Evolutionary conservation across 2,888 invertebrate genomes (phyloP).

Genomic region (Hemaris fuciformis): DNA sequence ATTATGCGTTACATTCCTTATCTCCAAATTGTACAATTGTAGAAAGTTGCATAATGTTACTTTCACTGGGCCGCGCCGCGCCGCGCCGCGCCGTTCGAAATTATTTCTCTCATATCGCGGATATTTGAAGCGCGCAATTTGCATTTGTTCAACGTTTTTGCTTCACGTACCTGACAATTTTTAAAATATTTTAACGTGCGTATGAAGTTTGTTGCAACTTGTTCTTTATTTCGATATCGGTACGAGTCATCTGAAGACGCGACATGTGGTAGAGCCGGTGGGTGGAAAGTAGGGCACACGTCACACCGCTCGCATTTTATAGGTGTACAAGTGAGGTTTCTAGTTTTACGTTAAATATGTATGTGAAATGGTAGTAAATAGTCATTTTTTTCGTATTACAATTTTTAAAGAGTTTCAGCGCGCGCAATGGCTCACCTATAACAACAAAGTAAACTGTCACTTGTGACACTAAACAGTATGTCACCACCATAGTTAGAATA

Average conservation of each 20-base stretch:
- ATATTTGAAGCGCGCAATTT: slow-evolving; percentile 63
- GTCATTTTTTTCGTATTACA: slow-evolving; percentile 3
- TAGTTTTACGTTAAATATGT: slow-evolving; percentile 49
- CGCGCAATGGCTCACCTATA: neutral
- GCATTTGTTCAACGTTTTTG: slow-evolving; percentile 59
- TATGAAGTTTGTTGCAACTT: slow-evolving; percentile 36
- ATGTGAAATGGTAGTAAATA: slow-evolving; percentile 30
- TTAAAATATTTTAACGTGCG: neutral
- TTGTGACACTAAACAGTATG: no score
- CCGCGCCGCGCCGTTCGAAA: slow-evolving; percentile 47
- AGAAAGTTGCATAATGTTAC: slow-evolving; percentile 80
- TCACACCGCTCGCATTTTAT: slow-evolving; percentile 77
- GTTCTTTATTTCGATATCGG: slow-evolving; percentile 44
- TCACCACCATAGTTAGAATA: no score
- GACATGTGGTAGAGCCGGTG: slow-evolving; percentile 66
- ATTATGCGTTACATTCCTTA: slow-evolving; percentile 35
- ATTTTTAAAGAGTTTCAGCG: neutral
- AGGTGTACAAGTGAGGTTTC: slow-evolving; percentile 61
- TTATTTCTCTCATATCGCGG: slow-evolving; percentile 64
- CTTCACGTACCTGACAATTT: slow-evolving; percentile 49
- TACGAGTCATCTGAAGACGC: slow-evolving; percentile 50
- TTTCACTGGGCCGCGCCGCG: slow-evolving; percentile 70
- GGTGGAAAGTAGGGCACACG: slow-evolving; percentile 75
- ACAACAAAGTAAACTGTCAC: neutral
- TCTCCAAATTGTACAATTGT: slow-evolving; percentile 44